Evolutionary conservation across 2,113 vertebrate genomes (phyloP).

Genomic region (Apteryx owenii): DNA sequence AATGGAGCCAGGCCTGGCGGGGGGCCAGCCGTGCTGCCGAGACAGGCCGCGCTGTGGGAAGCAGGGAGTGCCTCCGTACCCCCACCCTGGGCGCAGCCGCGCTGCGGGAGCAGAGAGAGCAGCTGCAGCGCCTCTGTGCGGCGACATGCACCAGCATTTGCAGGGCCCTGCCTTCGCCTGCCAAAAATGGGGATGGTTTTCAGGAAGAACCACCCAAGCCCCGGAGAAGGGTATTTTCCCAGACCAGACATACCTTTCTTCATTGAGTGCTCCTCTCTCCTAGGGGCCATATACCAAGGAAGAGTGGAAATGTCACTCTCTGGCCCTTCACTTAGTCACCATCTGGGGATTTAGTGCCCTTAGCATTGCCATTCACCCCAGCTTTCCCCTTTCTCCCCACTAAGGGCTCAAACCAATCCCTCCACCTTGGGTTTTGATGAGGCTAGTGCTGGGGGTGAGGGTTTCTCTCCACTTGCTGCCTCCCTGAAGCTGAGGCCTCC

Average conservation of each 20-base stretch:
- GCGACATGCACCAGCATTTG: background rate
- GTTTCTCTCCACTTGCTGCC: background rate
- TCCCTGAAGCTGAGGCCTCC: background rate
- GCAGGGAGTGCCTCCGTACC: constrained; percentile 25
- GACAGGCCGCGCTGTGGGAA: constrained; percentile 38
- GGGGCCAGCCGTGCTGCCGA: background rate
- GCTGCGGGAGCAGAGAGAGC: constrained; percentile 9
- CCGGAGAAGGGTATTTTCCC: background rate
- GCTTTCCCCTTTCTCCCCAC: background rate
- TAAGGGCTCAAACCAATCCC: background rate
- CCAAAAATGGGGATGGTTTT: background rate
- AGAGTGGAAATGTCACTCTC: background rate
- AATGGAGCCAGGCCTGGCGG: background rate
- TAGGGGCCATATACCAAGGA: fast-evolving
- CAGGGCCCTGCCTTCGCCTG: background rate
- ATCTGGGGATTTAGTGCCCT: background rate
- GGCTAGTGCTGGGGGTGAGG: fast-evolving
- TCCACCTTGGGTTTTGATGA: background rate
- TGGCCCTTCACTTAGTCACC: background rate
- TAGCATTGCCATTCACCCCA: background rate
- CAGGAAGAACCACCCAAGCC: background rate
- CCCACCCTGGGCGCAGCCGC: constrained; percentile 41
- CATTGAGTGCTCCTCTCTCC: fast-evolving
- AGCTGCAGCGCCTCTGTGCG: background rate
- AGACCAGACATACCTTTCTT: background rate